Base-by-base conservation (phyloP, 2,113 vertebrate species). In the Anser cygnoides region DNA sequence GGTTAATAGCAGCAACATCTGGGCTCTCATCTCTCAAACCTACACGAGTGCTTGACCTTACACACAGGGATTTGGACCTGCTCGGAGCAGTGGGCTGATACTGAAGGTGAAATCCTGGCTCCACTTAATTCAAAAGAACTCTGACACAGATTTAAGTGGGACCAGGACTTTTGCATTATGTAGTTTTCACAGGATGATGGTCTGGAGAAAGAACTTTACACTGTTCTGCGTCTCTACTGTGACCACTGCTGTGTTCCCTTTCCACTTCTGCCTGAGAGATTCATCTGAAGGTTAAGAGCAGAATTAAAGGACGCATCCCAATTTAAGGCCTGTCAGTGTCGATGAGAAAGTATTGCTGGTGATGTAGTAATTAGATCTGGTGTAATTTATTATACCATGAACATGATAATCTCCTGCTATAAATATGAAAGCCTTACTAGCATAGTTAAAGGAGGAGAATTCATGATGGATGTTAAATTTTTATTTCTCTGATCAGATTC, bases 341-440 rank as follows among this genome's bases (percentile, higher is more conserved):
- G 62, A 22, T 97, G 97, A 96, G 93, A 95, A 96, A 94, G 93
- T 97, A 35, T 71, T 95, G 92, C 96, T 97, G 92, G 93, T 96
- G 94, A 96, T 93, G 92, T 93, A 95, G 93, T 97, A 97, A 97
- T 97, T 96, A 97, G 95, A 96, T 87, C 95, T 92, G 77, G 25
- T 79, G 92, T 96, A 95, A 97, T 97, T 96, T 97, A 96, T 97
- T 97, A 96, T 84, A 74, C 77, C 70, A 76, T 87, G 95, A 96
- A 94, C 10, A 41, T 92, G 93, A 85, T 96, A 96, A 97, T 97
- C 96, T 97, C 92, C 93, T 91, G 96, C 96, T 96, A 96, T 96
- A 97, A 97, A 97, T 97, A 94, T 85, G 95, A 89, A 95, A 87
- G 89, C 80, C 93, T 94, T 72, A 7, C 92, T 87, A 75, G 91